Percentiles rank a stretch among this genome's conserved stretches.
Conservation (phyloP, 2,888 invertebrate genomes). For the Gisinianus flammeolus region DNA sequence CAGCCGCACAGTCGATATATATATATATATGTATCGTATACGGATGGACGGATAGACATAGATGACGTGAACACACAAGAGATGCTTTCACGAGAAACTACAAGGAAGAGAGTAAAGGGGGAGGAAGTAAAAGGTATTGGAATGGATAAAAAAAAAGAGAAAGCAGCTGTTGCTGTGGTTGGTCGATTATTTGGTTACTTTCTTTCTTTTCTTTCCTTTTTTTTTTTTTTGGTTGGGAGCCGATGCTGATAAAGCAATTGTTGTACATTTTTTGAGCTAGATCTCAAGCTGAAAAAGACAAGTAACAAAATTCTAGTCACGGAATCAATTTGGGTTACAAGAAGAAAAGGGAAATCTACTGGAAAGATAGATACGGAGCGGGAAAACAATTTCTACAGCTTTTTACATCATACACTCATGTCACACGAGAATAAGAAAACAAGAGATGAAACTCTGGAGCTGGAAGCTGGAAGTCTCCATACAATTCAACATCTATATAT, state of each 20-base stretch:
- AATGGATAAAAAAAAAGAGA: neutral
- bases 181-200: conserved; percentile 19
- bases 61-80: too few species aligned
- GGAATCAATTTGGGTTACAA: conserved; percentile 42
- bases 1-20: too few species aligned
- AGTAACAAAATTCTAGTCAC: conserved; percentile 41
- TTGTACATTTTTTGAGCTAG: neutral
- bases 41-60: too few species aligned
- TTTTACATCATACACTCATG: too few species aligned
- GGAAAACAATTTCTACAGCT: neutral
- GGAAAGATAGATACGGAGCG: conserved; percentile 23
- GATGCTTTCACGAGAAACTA: neutral
- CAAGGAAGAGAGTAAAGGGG: neutral
- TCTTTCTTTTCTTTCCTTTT: neutral
- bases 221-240: neutral
- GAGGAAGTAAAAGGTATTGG: neutral
- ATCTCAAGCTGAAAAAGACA: conserved; percentile 12
- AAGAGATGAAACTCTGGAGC: too few species aligned
- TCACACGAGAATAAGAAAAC: too few species aligned
- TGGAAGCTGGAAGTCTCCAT: too few species aligned
- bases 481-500: too few species aligned
- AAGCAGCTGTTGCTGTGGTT: conserved; percentile 25
- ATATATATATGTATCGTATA: too few species aligned
- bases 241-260: neutral
- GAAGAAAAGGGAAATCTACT: conserved; percentile 20